Conservation (phyloP, 2,888 invertebrate species). For the Deilephila elpenor region DNA sequence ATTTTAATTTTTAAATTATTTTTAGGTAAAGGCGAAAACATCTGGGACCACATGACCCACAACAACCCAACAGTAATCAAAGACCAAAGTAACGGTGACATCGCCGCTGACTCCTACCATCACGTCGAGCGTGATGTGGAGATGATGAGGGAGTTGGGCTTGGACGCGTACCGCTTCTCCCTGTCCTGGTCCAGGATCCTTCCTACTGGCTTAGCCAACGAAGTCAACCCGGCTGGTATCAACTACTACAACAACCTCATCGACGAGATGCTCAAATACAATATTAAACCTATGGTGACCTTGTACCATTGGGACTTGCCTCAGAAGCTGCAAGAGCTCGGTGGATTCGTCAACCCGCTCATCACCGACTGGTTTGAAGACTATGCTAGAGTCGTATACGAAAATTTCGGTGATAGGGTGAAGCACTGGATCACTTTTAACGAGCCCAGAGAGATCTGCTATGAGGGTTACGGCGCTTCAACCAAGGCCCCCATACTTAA, state of each 20-base stretch:
- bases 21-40: slow-evolving; percentile 57
- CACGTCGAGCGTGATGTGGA: slow-evolving; percentile 83
- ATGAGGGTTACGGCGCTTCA: slow-evolving; percentile 68
- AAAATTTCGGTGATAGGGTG: slow-evolving; percentile 76
- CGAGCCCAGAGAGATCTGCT: slow-evolving; percentile 75
- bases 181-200: slow-evolving; percentile 86
- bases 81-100: slow-evolving; percentile 79
- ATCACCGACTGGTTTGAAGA: slow-evolving; percentile 75
- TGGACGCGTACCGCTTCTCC: slow-evolving; percentile 82
- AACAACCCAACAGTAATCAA: slow-evolving; percentile 48
- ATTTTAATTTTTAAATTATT: not conserved
- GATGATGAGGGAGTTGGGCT: slow-evolving; percentile 70
- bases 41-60: slow-evolving; percentile 61
- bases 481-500: slow-evolving; percentile 62
- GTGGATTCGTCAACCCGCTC: slow-evolving; percentile 76
- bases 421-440: slow-evolving; percentile 85
- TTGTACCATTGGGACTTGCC: slow-evolving; percentile 84
- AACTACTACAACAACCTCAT: slow-evolving; percentile 87
- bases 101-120: slow-evolving; percentile 85
- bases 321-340: slow-evolving; percentile 78
- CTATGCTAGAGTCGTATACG: slow-evolving; percentile 72
- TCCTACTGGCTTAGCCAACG: slow-evolving; percentile 79
- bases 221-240: slow-evolving; percentile 84
- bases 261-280: slow-evolving; percentile 83
- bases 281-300: slow-evolving; percentile 85